Percentiles rank a stretch among this genome's conserved stretches.
Conservation (phyloP, 2,888 invertebrate species). For the Slavum lentiscoides region DNA sequence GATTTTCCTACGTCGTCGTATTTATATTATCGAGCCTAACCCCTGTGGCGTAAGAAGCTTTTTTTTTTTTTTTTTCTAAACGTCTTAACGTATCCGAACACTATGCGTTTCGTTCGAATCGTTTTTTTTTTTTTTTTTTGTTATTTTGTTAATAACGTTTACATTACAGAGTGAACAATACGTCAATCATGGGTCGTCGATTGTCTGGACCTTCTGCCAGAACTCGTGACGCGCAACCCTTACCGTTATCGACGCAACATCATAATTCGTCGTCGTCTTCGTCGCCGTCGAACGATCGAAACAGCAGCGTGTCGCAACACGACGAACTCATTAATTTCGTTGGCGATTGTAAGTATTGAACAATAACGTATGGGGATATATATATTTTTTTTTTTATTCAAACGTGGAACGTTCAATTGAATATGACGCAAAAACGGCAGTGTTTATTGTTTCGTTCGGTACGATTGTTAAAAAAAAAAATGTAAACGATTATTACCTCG, state of each 20-base stretch:
- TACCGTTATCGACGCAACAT: conserved; percentile 28
- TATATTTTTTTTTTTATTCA: no score
- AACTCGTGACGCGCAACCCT: conserved; percentile 42
- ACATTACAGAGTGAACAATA: conserved; percentile 36
- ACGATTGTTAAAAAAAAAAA: no score
- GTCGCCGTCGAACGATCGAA: conserved; percentile 19
- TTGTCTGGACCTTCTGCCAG: conserved; percentile 36
- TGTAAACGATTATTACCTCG: no score
- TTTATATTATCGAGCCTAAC: no score
- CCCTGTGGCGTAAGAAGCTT: no score
- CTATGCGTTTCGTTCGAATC: neutral
- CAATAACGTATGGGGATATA: neutral
- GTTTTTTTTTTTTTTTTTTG: neutral
- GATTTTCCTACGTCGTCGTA: neutral
- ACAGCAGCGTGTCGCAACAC: conserved; percentile 35
- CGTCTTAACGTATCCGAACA: no score
- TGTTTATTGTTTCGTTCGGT: no score
- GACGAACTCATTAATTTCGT: conserved; percentile 50
- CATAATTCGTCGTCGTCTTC: conserved; percentile 38
- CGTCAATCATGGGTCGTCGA: conserved; percentile 34
- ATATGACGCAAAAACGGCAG: no score
- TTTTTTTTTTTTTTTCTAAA: no score
- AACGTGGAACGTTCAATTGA: no score
- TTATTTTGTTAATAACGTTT: neutral
- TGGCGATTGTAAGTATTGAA: conserved; percentile 41